phyloP scores from a whole-genome alignment of 2,888 invertebrate species.

The Temnothorax unifasciatus region DNA sequence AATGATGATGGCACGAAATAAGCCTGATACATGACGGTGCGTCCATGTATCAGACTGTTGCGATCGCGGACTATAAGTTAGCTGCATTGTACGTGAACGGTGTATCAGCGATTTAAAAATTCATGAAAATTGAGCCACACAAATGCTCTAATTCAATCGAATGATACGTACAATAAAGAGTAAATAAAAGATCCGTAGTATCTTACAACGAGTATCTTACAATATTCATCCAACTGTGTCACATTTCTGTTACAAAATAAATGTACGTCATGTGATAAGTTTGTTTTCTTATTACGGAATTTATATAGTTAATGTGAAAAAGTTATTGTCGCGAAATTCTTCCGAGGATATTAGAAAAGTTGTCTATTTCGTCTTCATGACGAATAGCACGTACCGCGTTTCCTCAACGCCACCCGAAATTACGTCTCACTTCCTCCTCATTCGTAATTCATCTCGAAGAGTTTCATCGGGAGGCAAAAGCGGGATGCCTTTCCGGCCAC shows the following conservation, averaged over 20 bases:
- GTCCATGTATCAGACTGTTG: neutral
- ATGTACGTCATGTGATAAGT: neutral
- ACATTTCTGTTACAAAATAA: neutral
- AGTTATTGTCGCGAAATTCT: neutral
- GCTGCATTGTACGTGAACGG: neutral
- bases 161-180: neutral
- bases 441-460: constrained; percentile 2
- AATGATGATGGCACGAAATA: constrained; percentile 68
- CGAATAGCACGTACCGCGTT: neutral
- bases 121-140: neutral
- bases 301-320: neutral
- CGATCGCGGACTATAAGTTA: constrained; percentile 28
- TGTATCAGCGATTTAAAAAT: constrained; percentile 17
- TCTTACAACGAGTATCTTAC: neutral
- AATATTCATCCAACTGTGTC: neutral
- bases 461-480: neutral
- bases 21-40: constrained; percentile 58
- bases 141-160: neutral
- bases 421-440: constrained; percentile 9
- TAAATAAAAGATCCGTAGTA: neutral
- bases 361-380: constrained; percentile 4
- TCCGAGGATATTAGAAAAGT: neutral
- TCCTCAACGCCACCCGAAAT: neutral
- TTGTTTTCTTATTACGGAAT: neutral
- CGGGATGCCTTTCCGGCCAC: neutral